Percentiles rank a stretch among this genome's conserved stretches.
Conservation (phyloP, 2,888 invertebrate genomes). For the Strigamia transsilvanica region DNA sequence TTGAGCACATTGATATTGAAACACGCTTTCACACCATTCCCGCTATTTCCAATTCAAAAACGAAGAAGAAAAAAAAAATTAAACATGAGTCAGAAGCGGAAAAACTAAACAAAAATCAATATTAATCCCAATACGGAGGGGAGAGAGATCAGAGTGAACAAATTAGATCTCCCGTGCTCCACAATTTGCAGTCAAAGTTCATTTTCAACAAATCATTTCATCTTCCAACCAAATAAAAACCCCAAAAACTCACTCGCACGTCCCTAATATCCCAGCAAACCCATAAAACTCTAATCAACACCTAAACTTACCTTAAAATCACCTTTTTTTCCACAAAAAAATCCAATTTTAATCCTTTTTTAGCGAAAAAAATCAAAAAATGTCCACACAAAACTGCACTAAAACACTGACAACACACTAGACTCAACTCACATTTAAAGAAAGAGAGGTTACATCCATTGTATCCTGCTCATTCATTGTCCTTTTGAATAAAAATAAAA, state of each 20-base stretch:
- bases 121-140: not conserved
- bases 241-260: no score
- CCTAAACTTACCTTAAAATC: not conserved
- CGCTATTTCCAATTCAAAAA: not conserved
- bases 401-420: not conserved
- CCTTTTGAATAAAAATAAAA: not conserved
- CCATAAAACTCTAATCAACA: no score
- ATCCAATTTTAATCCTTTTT: not conserved
- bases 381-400: not conserved
- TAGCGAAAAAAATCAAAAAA: no score
- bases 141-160: constrained; percentile 12
- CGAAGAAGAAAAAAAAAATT: constrained; percentile 17
- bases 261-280: no score
- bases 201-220: constrained; percentile 13
- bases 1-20: no score
- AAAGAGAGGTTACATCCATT: constrained; percentile 5
- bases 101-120: constrained; percentile 38
- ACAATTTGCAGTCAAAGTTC: constrained; percentile 36
- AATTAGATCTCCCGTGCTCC: constrained; percentile 23
- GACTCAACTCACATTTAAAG: not conserved
- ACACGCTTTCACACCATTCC: no score
- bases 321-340: no score
- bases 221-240: not conserved
- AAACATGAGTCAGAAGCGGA: constrained; percentile 1
- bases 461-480: constrained; percentile 22